Percentiles rank a stretch among this genome's conserved stretches.
These are phyloP conservation scores for Syncerus caffer DNA, from an alignment of 2,797 vertebrate species.

Conservation along the genomic window DNA sequence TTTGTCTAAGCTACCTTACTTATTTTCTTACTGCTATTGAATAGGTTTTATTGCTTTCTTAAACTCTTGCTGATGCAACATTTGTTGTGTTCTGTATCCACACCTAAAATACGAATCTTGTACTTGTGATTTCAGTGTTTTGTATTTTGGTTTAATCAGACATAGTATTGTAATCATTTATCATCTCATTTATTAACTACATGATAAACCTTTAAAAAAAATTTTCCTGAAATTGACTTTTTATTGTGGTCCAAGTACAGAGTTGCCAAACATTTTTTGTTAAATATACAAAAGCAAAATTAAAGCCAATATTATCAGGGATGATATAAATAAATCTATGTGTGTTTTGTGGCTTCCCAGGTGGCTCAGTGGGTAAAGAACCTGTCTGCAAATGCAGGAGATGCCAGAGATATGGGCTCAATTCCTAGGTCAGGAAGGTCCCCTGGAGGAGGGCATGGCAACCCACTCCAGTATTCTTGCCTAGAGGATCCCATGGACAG, in stretches of 20 bases:
- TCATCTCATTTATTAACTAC: background rate
- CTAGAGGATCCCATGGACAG: background rate
- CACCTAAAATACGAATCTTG: background rate
- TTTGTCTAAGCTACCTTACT: background rate
- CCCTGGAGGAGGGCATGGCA: background rate
- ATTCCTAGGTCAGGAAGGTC: background rate
- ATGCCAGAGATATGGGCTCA: background rate
- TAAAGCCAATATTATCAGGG: background rate
- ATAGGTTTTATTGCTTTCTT: background rate
- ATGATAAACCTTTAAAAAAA: background rate
- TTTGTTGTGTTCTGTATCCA: background rate
- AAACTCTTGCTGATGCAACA: background rate
- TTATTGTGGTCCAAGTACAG: background rate
- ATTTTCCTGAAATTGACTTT: background rate
- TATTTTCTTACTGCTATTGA: background rate
- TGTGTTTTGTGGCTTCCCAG: background rate
- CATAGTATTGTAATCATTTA: background rate
- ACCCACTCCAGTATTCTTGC: background rate
- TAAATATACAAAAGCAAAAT: background rate
- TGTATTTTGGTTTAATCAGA: background rate
- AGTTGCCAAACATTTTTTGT: background rate
- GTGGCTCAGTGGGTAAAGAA: background rate
- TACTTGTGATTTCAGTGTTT: background rate
- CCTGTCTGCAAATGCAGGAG: background rate
- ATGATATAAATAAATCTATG: background rate